Evolutionary conservation across 2,888 invertebrate genomes (phyloP), one percentile per base, ranked within the genome.

Genomic region (Lumbricus terrestris): DNA sequence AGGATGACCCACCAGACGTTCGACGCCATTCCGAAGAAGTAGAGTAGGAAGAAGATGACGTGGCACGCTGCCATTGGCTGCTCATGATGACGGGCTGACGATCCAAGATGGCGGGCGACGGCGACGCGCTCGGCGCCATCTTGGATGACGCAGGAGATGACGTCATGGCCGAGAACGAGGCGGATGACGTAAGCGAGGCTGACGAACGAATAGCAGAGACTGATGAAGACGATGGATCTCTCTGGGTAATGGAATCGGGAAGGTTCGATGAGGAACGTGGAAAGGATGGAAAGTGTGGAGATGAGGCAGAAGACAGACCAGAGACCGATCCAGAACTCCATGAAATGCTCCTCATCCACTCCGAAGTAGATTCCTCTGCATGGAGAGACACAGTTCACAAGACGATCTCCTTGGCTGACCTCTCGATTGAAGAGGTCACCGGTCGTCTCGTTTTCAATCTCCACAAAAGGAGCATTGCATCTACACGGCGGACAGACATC

Each of bases 21-120:
- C 0, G 98, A 98, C 0, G 99, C 98, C 98, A 99, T 99, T 92
- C 98, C 98, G 96, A 99, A 99, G 96, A 98, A 99, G 96, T 99
- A 99, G 47, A 98, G 97, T 92, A 99, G 96, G 83, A 99, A 96
- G 95, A 99, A 99, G 91, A 99, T 98, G 91, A 98, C 96, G 1
- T 98, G 98, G 96, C 99, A 99, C 2, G 97, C 96, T 38, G 0
- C 18, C 18, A n/a, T 90, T 29, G 85, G 90, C 35, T 88, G 90
- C 0, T n/a, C n/a, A n/a, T n/a, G n/a, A n/a, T n/a, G n/a, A n/a
- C 33, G 93, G 89, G 96, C 95, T 95, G 99, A 99, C 2, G 98
- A 98, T 40, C 99, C 97, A 93, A 97, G 97, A 93, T 98, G 97
- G 95, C 98, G 98, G 38, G 98, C 96, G 23, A 95, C 93, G 88